These are phyloP conservation scores for Catocala sponsa DNA, from an alignment of 2,888 invertebrate species.

Conservation along the genomic window DNA sequence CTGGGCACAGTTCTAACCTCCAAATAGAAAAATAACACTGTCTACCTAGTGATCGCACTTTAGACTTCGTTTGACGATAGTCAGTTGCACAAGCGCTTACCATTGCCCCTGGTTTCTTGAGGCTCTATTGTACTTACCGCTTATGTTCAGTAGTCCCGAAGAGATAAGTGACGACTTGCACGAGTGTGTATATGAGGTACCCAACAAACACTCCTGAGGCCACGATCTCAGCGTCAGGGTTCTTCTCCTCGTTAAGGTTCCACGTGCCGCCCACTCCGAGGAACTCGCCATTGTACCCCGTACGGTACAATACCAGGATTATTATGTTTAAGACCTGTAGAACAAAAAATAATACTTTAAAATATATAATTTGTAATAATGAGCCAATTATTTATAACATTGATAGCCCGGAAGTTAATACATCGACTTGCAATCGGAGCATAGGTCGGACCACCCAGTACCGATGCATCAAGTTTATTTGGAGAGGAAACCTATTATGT, in stretches of 20 bases:
- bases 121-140: slow-evolving; percentile 76
- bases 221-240: slow-evolving; percentile 95
- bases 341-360: slow-evolving; percentile 9
- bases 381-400: too few species aligned
- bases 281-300: slow-evolving; percentile 94
- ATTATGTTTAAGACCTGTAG: slow-evolving; percentile 94
- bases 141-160: slow-evolving; percentile 94
- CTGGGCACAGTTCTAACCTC: too few species aligned
- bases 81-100: too few species aligned
- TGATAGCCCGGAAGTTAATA: too few species aligned
- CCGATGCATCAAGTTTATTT: too few species aligned
- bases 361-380: neutral
- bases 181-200: slow-evolving; percentile 94
- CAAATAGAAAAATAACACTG: too few species aligned
- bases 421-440: too few species aligned
- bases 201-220: slow-evolving; percentile 96
- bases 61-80: too few species aligned
- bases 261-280: slow-evolving; percentile 96
- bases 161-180: slow-evolving; percentile 92
- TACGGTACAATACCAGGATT: slow-evolving; percentile 93
- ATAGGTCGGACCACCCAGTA: too few species aligned
- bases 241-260: slow-evolving; percentile 96
- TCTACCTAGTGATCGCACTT: too few species aligned
- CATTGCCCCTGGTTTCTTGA: too few species aligned
- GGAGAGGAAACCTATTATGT: too few species aligned